Base-by-base conservation (phyloP, 92 coral and sea anemone genomes). In the Umimayanthus kanabou region DNA sequence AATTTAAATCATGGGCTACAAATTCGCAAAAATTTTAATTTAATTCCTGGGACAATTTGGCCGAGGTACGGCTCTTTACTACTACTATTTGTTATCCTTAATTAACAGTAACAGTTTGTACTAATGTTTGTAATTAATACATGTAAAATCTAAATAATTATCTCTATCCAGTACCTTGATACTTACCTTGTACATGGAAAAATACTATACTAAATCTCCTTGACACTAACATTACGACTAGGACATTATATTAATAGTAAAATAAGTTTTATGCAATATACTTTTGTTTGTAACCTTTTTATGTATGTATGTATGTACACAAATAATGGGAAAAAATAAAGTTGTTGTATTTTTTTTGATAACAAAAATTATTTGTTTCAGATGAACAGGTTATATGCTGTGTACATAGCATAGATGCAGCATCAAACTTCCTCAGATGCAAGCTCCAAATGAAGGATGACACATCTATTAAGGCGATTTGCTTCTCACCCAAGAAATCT, bases 401-500 rank as follows among this genome's bases (percentile, higher is more conserved):
- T 0, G 73, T 66, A 5, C 73, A 66, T 25, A 66, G 73, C 73
- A 66, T 23, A 22, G 73, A 66, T 18, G 1, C 26, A 22, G 28
- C 73, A 66, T 66, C 73, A 22, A 66, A 66, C 73, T 20, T 22
- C 73, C 18, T 66, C 28, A 20, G 73, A 18, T 66, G 29, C 73
- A 66, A 66, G 29, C 29, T 66, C 25, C 73, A 66, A 25, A 66
- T 8, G 22, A 5, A 22, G 73, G 73, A 66, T 22, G 9, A 66
- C 29, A 25, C 25, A 66, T 66, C 73, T 4, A 9, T 74, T 33
- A 74, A 74, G 23, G 43, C 23, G 23, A 39, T 74, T 39, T 74
- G 78, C 78, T 74, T 74, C 78, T 74, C 47, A 6, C 78, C 78
- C 22, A 39, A 39, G 78, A 74, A 74, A 74, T 33, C 23, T 39